A percentile compares a stretch with the other conserved stretches of the same genome.
Conservation (phyloP, 23 tunicate genomes). For the Ciona savignyi region DNA sequence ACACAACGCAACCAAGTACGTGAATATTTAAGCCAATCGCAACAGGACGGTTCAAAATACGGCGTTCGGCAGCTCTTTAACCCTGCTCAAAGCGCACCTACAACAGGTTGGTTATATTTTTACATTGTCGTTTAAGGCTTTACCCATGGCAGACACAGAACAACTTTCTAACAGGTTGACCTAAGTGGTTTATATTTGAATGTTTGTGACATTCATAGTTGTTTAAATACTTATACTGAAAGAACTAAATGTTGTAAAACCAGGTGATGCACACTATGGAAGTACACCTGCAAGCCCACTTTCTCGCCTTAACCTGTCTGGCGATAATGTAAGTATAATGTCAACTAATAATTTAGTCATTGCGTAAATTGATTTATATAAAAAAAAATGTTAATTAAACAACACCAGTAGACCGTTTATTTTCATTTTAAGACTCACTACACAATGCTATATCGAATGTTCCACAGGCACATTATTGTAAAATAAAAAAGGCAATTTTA, state of each 20-base stretch:
- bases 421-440: too few relatives aligned
- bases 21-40: conserved; percentile 66
- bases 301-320: conserved; percentile 45
- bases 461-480: too few relatives aligned
- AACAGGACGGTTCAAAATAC: conserved; percentile 47
- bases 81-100: conserved; percentile 29
- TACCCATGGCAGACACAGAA: background rate
- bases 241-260: background rate
- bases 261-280: conserved; percentile 11
- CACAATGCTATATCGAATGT: too few relatives aligned
- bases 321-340: too few relatives aligned
- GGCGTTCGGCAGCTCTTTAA: conserved; percentile 32
- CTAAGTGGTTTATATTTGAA: background rate
- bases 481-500: too few relatives aligned
- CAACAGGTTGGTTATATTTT: background rate
- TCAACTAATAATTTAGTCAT: too few relatives aligned
- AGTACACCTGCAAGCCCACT: conserved; percentile 84
- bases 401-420: too few relatives aligned
- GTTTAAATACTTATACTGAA: background rate
- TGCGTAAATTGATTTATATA: too few relatives aligned
- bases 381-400: too few relatives aligned
- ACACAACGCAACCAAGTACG: conserved; percentile 69
- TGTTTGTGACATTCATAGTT: background rate
- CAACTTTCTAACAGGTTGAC: background rate
- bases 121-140: background rate